These are phyloP conservation scores for Ochropleura plecta DNA, from an alignment of 2,888 invertebrate genomes.

Conservation along the genomic window DNA sequence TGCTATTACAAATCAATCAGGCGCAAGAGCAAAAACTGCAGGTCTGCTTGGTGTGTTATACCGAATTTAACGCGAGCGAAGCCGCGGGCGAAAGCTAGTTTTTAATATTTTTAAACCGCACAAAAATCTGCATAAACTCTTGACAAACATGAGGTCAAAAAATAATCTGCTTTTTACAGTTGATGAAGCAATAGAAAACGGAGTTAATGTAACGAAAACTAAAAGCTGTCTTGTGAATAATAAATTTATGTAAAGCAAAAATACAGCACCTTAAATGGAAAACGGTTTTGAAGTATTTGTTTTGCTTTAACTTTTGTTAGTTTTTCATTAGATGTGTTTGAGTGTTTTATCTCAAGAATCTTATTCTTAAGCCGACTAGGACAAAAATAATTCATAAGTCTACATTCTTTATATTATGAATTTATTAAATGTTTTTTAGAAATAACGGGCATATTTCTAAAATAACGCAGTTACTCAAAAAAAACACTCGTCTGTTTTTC, in stretches of 20 bases:
- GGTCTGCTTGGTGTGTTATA: too few species aligned
- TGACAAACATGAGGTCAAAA: neutral
- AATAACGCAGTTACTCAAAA: too few species aligned
- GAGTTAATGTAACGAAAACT: constrained; percentile 55
- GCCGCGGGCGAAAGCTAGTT: neutral
- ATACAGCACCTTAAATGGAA: constrained; percentile 20
- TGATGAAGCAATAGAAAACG: constrained; percentile 27
- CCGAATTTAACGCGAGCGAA: too few species aligned
- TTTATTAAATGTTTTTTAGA: neutral
- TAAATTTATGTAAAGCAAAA: constrained; percentile 21
- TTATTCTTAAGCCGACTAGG: constrained; percentile 1
- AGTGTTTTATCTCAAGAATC: constrained; percentile 17
- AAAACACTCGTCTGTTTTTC: too few species aligned
- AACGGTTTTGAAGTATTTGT: constrained; percentile 30
- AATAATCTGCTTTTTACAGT: constrained; percentile 31
- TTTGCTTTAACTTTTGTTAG: constrained; percentile 46
- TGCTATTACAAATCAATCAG: too few species aligned
- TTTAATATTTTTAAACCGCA: neutral
- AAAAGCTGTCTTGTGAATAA: constrained; percentile 38
- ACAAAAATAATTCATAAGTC: neutral
- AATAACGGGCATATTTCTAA: neutral
- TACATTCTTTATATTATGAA: neutral
- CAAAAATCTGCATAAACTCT: constrained; percentile 6
- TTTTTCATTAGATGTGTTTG: constrained; percentile 43
- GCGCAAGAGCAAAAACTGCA: too few species aligned